These are phyloP conservation scores for Gopherus evgoodei DNA, from an alignment of 2,113 vertebrate species.

Conservation along the genomic window DNA sequence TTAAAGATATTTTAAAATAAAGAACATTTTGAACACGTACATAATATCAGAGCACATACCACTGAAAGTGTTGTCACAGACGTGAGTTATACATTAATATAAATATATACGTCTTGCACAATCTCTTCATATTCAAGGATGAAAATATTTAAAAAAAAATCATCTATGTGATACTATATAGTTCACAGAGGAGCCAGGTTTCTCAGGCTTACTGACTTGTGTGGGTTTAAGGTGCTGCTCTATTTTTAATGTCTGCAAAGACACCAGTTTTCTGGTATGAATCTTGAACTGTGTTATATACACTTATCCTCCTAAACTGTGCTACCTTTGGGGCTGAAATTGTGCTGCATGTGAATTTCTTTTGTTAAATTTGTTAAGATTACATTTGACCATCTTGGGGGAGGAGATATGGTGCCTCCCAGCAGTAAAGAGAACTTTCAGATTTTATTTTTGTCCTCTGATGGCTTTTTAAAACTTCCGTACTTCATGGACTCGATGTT, in stretches of 20 bases:
- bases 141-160: not conserved
- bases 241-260: accelerated
- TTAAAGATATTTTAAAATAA: accelerated
- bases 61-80: not conserved
- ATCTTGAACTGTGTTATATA: not conserved
- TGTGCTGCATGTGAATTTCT: not conserved
- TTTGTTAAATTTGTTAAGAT: not conserved
- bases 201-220: not conserved
- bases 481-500: not conserved
- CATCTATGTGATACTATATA: accelerated
- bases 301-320: not conserved
- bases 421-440: not conserved
- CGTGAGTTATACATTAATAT: not conserved
- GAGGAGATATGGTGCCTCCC: not conserved
- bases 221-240: not conserved
- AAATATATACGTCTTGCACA: accelerated
- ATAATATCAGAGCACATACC: not conserved
- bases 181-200: accelerated
- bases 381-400: not conserved
- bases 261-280: not conserved
- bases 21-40: accelerated
- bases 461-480: not conserved
- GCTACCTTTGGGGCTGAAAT: not conserved
- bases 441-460: not conserved
- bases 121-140: accelerated